Conservation (phyloP, 2,888 invertebrate genomes). For the Amorpha juglandis region DNA sequence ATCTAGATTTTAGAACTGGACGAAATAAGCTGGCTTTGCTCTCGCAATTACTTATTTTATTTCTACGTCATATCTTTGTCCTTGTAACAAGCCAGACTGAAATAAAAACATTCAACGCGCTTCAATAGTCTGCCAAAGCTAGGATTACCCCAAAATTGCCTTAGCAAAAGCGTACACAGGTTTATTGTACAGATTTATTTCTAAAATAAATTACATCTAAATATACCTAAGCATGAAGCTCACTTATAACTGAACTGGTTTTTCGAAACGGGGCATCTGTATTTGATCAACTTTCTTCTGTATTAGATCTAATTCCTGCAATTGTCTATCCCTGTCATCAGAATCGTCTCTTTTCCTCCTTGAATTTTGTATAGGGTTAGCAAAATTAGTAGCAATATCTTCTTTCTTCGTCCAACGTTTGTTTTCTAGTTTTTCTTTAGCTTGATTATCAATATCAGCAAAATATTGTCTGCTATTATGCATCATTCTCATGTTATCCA, state of each 20-base stretch:
- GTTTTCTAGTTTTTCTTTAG: conserved; percentile 26
- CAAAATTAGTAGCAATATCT: not conserved
- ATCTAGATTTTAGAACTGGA: too few relatives aligned
- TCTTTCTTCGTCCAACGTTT: not conserved
- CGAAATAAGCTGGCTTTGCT: not conserved
- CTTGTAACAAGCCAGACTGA: not conserved
- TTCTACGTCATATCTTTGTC: not conserved
- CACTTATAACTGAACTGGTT: conserved; percentile 14
- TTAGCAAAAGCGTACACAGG: not conserved
- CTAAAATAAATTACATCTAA: conserved; percentile 27
- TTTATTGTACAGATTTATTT: conserved; percentile 26
- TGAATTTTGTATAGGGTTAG: conserved; percentile 7
- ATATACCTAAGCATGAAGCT: not conserved
- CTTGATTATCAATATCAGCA: conserved; percentile 20
- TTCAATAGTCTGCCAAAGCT: not conserved
- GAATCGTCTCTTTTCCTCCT: conserved; percentile 38
- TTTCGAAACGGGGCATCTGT: conserved; percentile 25
- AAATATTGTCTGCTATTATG: conserved; percentile 49
- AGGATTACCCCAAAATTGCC: not conserved
- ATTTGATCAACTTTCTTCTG: conserved; percentile 49
- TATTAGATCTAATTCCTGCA: conserved; percentile 51
- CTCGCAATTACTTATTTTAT: not conserved
- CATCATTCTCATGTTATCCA: conserved; percentile 32
- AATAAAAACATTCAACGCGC: not conserved
- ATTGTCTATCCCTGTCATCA: conserved; percentile 41